These are phyloP conservation scores for Bothrops jararaca DNA, from an alignment of 2,113 vertebrate species.

Conservation along the genomic window DNA sequence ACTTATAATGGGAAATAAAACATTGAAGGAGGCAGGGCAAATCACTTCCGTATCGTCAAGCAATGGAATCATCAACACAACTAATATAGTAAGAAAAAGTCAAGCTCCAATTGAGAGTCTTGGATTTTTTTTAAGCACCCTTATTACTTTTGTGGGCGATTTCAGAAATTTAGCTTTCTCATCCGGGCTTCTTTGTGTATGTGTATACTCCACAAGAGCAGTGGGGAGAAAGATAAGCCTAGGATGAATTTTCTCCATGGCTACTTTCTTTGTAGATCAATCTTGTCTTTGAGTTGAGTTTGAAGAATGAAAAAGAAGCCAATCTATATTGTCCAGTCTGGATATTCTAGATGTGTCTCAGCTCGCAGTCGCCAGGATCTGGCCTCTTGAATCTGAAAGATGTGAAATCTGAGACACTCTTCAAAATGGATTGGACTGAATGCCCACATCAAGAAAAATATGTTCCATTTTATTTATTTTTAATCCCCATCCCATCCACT, in stretches of 20 bases:
- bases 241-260: background rate
- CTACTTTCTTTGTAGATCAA: background rate
- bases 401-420: background rate
- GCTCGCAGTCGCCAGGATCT: background rate
- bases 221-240: too few relatives aligned
- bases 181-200: background rate
- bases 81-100: too few relatives aligned
- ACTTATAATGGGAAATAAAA: too few relatives aligned
- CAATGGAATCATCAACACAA: too few relatives aligned
- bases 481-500: background rate
- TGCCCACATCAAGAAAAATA: background rate
- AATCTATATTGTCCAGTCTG: background rate
- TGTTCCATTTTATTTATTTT: background rate
- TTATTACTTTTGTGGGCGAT: background rate
- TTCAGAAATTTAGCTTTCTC: background rate
- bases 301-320: background rate
- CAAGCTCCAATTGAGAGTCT: too few relatives aligned
- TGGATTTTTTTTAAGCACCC: too few relatives aligned
- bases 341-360: background rate
- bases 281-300: background rate
- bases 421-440: background rate
- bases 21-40: too few relatives aligned
- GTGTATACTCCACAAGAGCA: too few relatives aligned
- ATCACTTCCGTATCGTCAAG: too few relatives aligned
- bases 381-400: background rate